These are phyloP conservation scores for Syrphus vitripennis DNA, from an alignment of 2,888 invertebrate species.

Conservation along the genomic window DNA sequence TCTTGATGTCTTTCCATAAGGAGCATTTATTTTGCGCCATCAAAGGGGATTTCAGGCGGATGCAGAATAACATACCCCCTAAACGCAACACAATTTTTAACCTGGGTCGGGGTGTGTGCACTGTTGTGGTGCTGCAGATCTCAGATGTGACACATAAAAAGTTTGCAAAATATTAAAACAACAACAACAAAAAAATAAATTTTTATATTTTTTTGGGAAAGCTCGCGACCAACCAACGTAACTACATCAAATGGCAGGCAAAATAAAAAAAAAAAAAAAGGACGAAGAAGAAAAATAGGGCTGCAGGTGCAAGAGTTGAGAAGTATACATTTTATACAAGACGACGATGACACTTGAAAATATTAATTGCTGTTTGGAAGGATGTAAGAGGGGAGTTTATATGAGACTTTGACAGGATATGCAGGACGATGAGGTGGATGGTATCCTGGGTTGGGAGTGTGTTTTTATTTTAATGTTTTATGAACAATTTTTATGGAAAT, in stretches of 20 bases:
- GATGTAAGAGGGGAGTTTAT: slow-evolving; percentile 20
- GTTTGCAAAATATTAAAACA: slow-evolving; percentile 13
- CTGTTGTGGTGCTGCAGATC: neutral
- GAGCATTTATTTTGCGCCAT: slow-evolving; percentile 46
- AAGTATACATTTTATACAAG: slow-evolving; percentile 15
- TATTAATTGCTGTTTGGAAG: slow-evolving; percentile 69
- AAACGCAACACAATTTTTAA: slow-evolving; percentile 41
- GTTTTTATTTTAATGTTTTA: slow-evolving; percentile 46
- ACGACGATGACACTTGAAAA: slow-evolving; percentile 67
- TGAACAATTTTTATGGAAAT: slow-evolving; percentile 42
- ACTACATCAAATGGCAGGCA: neutral
- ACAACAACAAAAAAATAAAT: slow-evolving; percentile 13
- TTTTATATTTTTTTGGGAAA: neutral
- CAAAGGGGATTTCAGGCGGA: slow-evolving; percentile 51
- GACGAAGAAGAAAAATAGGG: slow-evolving; percentile 6
- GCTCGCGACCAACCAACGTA: no score
- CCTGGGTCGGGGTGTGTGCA: neutral
- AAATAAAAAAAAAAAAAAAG: neutral
- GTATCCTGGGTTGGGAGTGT: no score
- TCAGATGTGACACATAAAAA: slow-evolving; percentile 40
- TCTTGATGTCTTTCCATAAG: slow-evolving; percentile 24
- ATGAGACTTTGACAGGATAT: slow-evolving; percentile 24
- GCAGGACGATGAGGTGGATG: neutral
- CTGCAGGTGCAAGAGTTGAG: slow-evolving; percentile 52
- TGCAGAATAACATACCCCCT: slow-evolving; percentile 22